Evolutionary conservation across 2,888 invertebrate genomes (phyloP), one percentile per base, ranked within the genome.

Genomic region (Nezara viridula): DNA sequence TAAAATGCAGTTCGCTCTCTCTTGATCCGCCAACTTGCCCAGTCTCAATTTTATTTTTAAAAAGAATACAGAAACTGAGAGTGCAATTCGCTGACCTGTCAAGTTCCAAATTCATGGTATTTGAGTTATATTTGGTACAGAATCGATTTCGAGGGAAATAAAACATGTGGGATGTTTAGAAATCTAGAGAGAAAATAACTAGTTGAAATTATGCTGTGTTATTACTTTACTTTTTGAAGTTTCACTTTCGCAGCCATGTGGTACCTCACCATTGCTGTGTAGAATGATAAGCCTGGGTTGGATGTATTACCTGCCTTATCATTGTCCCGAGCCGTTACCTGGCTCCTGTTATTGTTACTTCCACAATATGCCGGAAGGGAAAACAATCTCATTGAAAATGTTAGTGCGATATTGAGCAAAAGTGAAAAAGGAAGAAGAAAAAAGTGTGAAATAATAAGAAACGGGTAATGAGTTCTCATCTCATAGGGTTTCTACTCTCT

Each of bases 221-320:
- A n/a, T n/a, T n/a, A n/a, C n/a, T n/a, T n/a, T n/a, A n/a, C 55
- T 55, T 55, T 55, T 55, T n/a, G n/a, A 60, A 60, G 16, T 60
- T 60, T 60, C 27, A 60, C 60, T 60, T 60, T 32, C 60, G n/a
- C 27, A 27, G 12, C 6, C 16, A 16, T 16, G 60, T 27, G 27
- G 9, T 32, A 27, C 27, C 60, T n/a, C n/a, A n/a, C 55, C 0
- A 5, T 55, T n/a, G 7, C 24, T 27, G 14, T 60, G 16, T 14
- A 32, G 27, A 4, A 32, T 60, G 60, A 60, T 27, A 60, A 60
- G 60, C n/a, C 55, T 55, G 55, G n/a, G 12, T 27, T 27, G 60
- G 27, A 60, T 60, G 27, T 9, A 60, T 60, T 60, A 60, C 60
- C 60, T 60, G 60, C 60, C 60, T 60, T 32, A 60, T 60, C 60